Evolutionary conservation across 2,797 vertebrate genomes (phyloP).

Genomic region (Orestias chungarensis): DNA sequence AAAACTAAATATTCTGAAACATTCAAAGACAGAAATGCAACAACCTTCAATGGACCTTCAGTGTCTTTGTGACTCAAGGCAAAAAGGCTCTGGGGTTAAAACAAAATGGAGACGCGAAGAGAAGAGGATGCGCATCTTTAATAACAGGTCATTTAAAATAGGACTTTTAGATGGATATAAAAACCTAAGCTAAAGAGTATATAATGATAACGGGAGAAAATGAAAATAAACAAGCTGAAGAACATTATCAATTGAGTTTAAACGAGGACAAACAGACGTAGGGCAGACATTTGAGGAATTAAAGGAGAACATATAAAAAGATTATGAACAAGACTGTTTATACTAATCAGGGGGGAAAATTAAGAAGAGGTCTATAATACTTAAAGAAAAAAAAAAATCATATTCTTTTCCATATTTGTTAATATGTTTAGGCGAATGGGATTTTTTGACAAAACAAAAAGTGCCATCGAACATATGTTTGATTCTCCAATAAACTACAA

Average conservation of each 20-base stretch:
- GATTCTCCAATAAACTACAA: too few relatives aligned
- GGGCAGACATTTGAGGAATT: background rate
- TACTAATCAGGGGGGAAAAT: background rate
- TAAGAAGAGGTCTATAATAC: too few relatives aligned
- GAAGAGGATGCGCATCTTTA: background rate
- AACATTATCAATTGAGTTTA: background rate
- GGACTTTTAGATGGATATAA: slow-evolving; percentile 16
- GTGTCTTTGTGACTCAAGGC: slow-evolving; percentile 10
- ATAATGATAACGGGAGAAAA: background rate
- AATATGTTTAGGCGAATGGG: too few relatives aligned
- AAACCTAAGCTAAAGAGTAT: slow-evolving; percentile 36
- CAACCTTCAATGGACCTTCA: slow-evolving; percentile 44
- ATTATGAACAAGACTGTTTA: background rate
- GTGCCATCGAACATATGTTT: too few relatives aligned
- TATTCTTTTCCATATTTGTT: too few relatives aligned
- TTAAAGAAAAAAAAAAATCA: too few relatives aligned
- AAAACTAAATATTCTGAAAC: slow-evolving; percentile 25
- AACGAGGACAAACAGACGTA: background rate
- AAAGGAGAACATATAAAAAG: background rate
- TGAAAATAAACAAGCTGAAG: background rate
- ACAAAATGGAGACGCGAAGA: slow-evolving; percentile 17
- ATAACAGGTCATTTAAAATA: slow-evolving; percentile 8
- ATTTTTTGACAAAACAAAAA: too few relatives aligned
- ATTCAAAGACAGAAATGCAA: slow-evolving; percentile 30
- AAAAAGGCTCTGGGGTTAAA: slow-evolving; percentile 7